Percentiles rank a stretch among this genome's conserved stretches.
Conservation (phyloP, 2,113 vertebrate genomes). For the Neoarius graeffei region DNA sequence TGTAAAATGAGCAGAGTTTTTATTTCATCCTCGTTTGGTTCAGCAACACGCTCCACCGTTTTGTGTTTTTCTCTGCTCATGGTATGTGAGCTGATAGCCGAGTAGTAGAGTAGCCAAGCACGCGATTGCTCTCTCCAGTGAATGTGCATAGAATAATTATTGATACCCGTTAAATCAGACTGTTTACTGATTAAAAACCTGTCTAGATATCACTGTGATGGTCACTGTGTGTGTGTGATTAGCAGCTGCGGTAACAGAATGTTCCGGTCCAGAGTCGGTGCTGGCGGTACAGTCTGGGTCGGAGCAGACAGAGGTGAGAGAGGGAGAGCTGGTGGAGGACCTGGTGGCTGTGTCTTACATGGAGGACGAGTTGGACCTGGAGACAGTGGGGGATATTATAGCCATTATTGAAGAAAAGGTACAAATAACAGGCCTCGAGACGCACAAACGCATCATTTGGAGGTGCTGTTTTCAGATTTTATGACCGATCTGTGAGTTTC, state of each 20-base stretch:
- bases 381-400: conserved; percentile 95
- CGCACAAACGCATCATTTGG: background rate
- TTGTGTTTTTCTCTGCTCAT: no score
- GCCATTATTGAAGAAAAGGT: conserved; percentile 99
- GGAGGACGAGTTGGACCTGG: conserved; percentile 91
- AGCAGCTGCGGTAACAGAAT: conserved; percentile 44
- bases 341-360: conserved; percentile 93
- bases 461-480: background rate
- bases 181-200: no score
- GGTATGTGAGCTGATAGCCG: no score
- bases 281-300: conserved; percentile 31
- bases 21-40: no score
- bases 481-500: background rate
- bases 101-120: no score
- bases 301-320: conserved; percentile 80
- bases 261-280: conserved; percentile 59
- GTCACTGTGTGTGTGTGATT: conserved; percentile 4
- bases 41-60: no score
- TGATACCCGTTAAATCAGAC: background rate
- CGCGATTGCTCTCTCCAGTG: no score
- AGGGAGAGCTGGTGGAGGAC: conserved; percentile 87
- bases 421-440: conserved; percentile 29
- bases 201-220: background rate
- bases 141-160: background rate
- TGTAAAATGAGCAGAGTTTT: no score